These are phyloP conservation scores for Anastrepha obliqua DNA, from an alignment of 1,140 invertebrate species.

Conservation along the genomic window DNA sequence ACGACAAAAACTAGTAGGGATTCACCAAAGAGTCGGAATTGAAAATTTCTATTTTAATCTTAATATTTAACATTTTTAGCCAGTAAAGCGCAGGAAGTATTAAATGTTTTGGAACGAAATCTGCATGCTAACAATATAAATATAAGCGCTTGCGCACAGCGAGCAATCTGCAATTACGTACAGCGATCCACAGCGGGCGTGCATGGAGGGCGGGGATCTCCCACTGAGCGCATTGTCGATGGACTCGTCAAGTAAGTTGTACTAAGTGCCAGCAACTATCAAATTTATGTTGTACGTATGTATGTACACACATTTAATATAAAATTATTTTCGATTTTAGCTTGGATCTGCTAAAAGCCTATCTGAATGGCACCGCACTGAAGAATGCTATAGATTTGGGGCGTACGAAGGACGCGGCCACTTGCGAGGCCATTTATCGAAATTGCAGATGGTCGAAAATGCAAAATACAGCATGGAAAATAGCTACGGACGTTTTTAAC, in stretches of 20 bases:
- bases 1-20: background rate
- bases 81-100: background rate
- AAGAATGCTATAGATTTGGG: slow-evolving; percentile 53
- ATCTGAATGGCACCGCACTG: slow-evolving; percentile 54
- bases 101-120: slow-evolving; percentile 62
- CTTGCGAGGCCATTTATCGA: background rate
- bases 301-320: too few species aligned
- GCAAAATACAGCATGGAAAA: slow-evolving; percentile 8
- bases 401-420: background rate
- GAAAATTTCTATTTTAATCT: background rate
- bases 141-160: slow-evolving; percentile 63
- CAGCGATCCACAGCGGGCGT: slow-evolving; percentile 49
- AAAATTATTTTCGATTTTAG: background rate
- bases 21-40: too few species aligned
- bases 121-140: slow-evolving; percentile 66
- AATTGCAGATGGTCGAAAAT: slow-evolving; percentile 42
- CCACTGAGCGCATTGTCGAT: slow-evolving; percentile 60
- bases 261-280: background rate
- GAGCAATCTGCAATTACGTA: slow-evolving; percentile 65
- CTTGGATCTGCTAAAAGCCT: slow-evolving; percentile 29
- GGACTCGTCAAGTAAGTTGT: slow-evolving; percentile 61
- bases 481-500: background rate
- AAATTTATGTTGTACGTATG: background rate
- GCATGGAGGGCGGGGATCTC: slow-evolving; percentile 2
- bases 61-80: background rate